These are phyloP conservation scores for Octodonta nipae DNA, from an alignment of 2,888 invertebrate genomes.

Conservation along the genomic window DNA sequence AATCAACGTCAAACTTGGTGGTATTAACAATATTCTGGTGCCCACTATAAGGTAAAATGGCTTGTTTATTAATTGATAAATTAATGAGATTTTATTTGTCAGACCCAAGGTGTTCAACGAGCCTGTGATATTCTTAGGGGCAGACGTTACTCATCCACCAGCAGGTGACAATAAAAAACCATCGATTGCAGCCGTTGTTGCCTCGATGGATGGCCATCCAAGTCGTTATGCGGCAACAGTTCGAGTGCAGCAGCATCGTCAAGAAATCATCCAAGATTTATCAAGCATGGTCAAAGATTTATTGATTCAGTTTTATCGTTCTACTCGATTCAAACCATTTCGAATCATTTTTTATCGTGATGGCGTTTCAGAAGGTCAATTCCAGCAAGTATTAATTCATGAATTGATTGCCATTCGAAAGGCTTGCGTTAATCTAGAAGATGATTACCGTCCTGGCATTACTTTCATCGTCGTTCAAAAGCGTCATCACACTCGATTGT, in stretches of 20 bases:
- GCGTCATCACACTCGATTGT: slow-evolving; percentile 93
- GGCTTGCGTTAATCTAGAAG: slow-evolving; percentile 92
- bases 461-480: slow-evolving; percentile 99
- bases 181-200: slow-evolving; percentile 96
- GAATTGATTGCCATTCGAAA: slow-evolving; percentile 96
- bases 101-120: slow-evolving; percentile 96
- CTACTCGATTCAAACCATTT: slow-evolving; percentile 96
- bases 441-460: slow-evolving; percentile 89
- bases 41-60: slow-evolving; percentile 92
- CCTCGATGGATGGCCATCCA: slow-evolving; percentile 99
- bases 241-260: slow-evolving; percentile 92
- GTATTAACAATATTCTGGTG: slow-evolving; percentile 96
- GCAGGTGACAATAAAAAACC: slow-evolving; percentile 99
- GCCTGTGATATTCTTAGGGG: slow-evolving; percentile 98
- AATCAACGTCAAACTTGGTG: slow-evolving; percentile 98
- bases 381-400: slow-evolving; percentile 88
- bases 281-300: slow-evolving; percentile 96
- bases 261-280: slow-evolving; percentile 97
- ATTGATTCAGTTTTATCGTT: slow-evolving; percentile 97
- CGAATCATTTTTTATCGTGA: slow-evolving; percentile 98
- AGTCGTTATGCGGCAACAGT: slow-evolving; percentile 97
- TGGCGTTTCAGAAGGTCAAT: slow-evolving; percentile 98
- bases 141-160: slow-evolving; percentile 99
- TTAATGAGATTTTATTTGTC: too few species aligned
- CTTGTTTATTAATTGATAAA: too few species aligned